Evolutionary conservation across 2,797 vertebrate species (phyloP), one percentile per base, ranked within the genome.

Genomic region (Salarias fasciatus): DNA sequence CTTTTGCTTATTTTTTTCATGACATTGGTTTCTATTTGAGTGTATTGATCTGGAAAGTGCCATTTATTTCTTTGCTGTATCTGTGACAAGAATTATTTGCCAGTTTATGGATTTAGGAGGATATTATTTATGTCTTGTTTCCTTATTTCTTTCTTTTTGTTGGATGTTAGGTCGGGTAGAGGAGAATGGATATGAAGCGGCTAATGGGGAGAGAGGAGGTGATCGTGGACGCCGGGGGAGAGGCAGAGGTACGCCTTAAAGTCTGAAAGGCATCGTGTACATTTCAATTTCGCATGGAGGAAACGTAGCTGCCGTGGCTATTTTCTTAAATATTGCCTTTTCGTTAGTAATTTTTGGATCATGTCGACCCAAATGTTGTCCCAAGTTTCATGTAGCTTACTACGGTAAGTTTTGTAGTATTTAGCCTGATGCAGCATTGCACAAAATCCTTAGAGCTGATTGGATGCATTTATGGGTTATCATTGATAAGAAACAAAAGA

Each of bases 181-280:
- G 86, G 97, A 99, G 85, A 99, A 99, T 68, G 96, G 95, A 33
- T 94, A 97, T 87, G 96, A 98, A 67, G 91, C 70, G 68, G 90
- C 41, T 81, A 95, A 91, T 78, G 95, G 93, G 70, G 96, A 98
- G 47, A 94, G 92, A 72, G 90, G 93, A 35, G 93, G 93, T 15
- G 97, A 98, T 40, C 94, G 93, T 57, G 95, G 95, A 44, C 96
- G 95, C 30, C 91, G 95, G 55, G 92, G 94, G 8, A 91, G 94
- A 24, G 94, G 95, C 55, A 95, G 96, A 96, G 95, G 96, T 98
- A 77, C 93, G 91, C 3, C 9, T 6, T 9, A 13, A 11, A 14
- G 9, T 42, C 18, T 52, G 30, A 28, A 0, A 30, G 0, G 40
- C 1, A 0, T 8, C 8, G 35, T 9, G 9, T 33, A 35, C 6